Base-by-base conservation (phyloP, 2,113 vertebrate genomes). In the Hiodon alosoides region DNA sequence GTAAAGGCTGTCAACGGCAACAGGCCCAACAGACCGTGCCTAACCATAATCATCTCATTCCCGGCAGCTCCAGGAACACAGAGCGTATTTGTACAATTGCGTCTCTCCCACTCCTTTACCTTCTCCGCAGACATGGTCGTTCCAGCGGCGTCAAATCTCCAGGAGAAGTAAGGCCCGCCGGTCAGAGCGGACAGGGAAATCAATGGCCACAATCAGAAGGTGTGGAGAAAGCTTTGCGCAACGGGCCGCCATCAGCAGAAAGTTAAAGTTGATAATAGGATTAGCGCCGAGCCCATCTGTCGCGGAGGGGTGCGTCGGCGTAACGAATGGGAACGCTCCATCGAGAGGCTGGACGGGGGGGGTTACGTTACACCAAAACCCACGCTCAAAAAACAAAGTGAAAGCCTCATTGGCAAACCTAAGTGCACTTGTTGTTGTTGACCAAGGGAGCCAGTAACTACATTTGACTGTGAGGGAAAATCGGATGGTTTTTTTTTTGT, bases 81-180 rank as follows among this genome's bases (percentile, higher is more conserved):
- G 47, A 48, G 13, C 14, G 14, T 0, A 0, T 50, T 1, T 53
- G 17, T 16, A 61, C 4, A 58, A 9, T n/a, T 14, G 50, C 31
- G 5, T 68, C 50, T 14, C 67, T 16, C 13, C 7, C 11, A 16
- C 14, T 62, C 48, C 59, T 50, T 48, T 84, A 79, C 82, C 82
- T 80, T 81, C 51, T 78, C 77, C 73, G 80, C 61, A 67, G 82
- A 78, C 82, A 84, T 84, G 48, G 71, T 68, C 71, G 73, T 7
- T 48, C 52, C 13, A 17, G 59, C 59, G 5, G 3, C 52, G 53
- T 54, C 0, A 48, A 69, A 62, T 64, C 59, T 1, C n/a, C 10
- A 17, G 50, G 7, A 76, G 67, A 58, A 62, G 55, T 68, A 65
- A 77, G 57, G 60, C 73, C 61, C 62, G 13, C 52, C 48, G 10